Base-by-base conservation (phyloP, 1,140 invertebrate genomes). In the Drosophila rufa region DNA sequence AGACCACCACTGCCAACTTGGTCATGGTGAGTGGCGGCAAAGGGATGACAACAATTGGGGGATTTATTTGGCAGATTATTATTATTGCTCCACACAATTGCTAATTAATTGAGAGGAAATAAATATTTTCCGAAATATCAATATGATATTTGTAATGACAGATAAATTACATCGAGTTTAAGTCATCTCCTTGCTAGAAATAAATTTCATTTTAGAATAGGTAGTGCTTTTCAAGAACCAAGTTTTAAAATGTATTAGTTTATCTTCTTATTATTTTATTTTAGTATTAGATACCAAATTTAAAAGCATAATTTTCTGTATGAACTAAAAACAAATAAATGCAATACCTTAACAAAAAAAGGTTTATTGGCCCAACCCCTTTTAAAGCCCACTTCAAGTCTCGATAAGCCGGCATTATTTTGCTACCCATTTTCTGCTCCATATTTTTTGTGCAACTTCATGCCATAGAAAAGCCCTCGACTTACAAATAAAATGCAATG, bases 381-480 rank as follows among this genome's bases (percentile, higher is more conserved):
- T 22, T 40, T 33, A n/a, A 46, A 38, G 48, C 11, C 33, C 33
- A 19, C 43, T 48, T 57, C 5, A 58, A n/a, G 64, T 47, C 53
- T 19, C 33, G 19, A 58, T 48, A 70, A 48, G 11, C 17, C 33
- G 3, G 17, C 33, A 27, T 67, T 67, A 70, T 59, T 58, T 19
- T 36, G 22, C 40, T 57, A 57, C 7, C 42, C 12, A 68, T 68
- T 77, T 69, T 55, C 43, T 77, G 75, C 75, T 77, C 56, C 25
- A 78, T 60, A 61, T 75, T 75, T 55, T 82, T 59, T 57, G 33
- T 40, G 75, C 51, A 51, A 78, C 25, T 69, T 61, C 75, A 69
- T 69, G 51, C n/a, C 45, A 7, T 62, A 47, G 53, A 77, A 75
- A 87, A 77, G 59, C 62, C 58, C 62, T 47, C 43, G 47, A 64